Evolutionary conservation across 1,140 invertebrate species (phyloP), one percentile per base, ranked within the genome.

Genomic region (Pachypeltis micranthus): DNA sequence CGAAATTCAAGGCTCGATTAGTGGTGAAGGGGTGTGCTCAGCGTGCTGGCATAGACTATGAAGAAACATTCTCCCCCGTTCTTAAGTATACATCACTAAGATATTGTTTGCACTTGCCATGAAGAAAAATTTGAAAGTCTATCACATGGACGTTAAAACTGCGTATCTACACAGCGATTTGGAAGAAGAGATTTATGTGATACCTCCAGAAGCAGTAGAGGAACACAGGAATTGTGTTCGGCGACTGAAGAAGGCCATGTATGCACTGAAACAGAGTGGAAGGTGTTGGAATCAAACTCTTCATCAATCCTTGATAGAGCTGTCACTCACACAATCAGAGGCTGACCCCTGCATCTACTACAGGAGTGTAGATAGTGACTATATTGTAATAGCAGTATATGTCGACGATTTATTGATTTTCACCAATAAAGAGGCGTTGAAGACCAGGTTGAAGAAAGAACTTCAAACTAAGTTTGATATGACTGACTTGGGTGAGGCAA

Each of bases 1-100:
- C 47, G 7, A 63, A 65, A 64, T 76, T 69, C 59, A 78, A 77
- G 67, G 74, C 77, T 54, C 55, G 74, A 54, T 68, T 77, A 51
- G 73, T 77, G 26, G 73, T 70, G 12, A 67, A 69, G 65, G 70
- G 74, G 0, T 73, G 64, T 64, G 64, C 60, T 16, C 73, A 75
- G 65, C 66, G 65, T 47, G 27, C 59, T 29, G 70, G 67, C 24
- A 67, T 74, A 31, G 71, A 75, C 68, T 74, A 69, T 66, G 10
- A 67, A 51, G 74, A 76, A 68, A 72, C 69, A 1, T 73, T 70
- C 66, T 64, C 73, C 47, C 72, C 74, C 19, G 70, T 74, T 34
- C 66, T 69, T 16, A 62, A 71, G 21, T 68, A 70, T 61, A 65
- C 67, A 26, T 67, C 75, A 12, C 44, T 78, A 19, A 63, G 74